phyloP scores from a whole-genome alignment of 2,888 invertebrate genomes.

The Eristalis arbustorum region DNA sequence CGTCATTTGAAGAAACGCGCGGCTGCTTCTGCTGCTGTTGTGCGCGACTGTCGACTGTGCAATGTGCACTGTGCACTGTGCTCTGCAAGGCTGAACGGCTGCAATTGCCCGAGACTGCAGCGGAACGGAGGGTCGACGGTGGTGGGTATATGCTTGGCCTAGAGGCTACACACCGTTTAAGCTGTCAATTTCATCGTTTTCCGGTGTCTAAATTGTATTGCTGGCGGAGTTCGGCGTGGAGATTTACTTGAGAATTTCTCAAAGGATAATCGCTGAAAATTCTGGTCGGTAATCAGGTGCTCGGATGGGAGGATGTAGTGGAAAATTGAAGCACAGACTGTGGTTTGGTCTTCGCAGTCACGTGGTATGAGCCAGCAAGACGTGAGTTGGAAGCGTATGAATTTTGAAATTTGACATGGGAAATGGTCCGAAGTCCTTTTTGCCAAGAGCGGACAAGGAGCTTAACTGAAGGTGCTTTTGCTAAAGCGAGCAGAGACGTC shows the following conservation, averaged over 20 bases:
- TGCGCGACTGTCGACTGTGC: neutral
- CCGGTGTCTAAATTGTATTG: slow-evolving; percentile 79
- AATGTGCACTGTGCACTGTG: too few relatives aligned
- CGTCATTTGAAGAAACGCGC: slow-evolving; percentile 43
- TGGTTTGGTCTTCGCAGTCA: neutral
- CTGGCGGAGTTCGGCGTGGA: slow-evolving; percentile 50
- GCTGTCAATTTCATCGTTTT: slow-evolving; percentile 80
- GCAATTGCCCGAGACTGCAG: neutral
- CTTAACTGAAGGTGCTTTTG: too few relatives aligned
- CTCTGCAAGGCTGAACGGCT: neutral
- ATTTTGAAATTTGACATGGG: too few relatives aligned
- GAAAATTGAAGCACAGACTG: neutral
- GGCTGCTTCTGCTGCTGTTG: slow-evolving; percentile 30
- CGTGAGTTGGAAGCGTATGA: neutral
- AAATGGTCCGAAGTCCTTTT: too few relatives aligned
- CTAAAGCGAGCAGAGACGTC: too few relatives aligned
- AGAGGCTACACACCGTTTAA: slow-evolving; percentile 72
- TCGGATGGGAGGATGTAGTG: neutral
- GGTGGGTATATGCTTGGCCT: slow-evolving; percentile 71
- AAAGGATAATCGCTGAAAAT: neutral
- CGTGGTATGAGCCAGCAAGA: neutral
- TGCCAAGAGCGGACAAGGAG: too few relatives aligned
- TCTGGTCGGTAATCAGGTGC: neutral
- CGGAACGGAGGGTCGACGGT: too few relatives aligned
- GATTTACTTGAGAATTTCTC: slow-evolving; percentile 33